Evolutionary conservation across 2,888 invertebrate species (phyloP).

Genomic region (Clunio marinus): DNA sequence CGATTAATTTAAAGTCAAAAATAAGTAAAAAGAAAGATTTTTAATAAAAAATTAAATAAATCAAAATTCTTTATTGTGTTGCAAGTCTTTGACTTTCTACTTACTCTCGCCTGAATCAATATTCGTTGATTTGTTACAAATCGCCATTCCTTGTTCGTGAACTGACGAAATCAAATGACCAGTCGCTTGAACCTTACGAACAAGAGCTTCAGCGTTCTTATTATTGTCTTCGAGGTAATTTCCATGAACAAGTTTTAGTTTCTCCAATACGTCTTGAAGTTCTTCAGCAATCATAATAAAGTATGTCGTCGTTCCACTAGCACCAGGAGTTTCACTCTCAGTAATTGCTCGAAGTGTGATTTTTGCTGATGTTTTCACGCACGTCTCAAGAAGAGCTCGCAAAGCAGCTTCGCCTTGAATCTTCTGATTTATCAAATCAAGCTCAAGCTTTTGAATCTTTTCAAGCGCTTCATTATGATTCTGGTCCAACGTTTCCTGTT

Average conservation of each 20-base stretch:
- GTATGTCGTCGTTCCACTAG: constrained; percentile 43
- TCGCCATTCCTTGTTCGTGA: constrained; percentile 69
- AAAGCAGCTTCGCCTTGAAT: constrained; percentile 45
- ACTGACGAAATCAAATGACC: constrained; percentile 58
- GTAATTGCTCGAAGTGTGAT: constrained; percentile 42
- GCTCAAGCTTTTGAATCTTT: constrained; percentile 44
- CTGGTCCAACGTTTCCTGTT: constrained; percentile 63
- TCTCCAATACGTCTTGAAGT: constrained; percentile 42
- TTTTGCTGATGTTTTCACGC: constrained; percentile 44
- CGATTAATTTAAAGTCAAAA: too few species aligned
- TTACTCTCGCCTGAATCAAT: constrained; percentile 62
- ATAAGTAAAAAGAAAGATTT: too few species aligned
- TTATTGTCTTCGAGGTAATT: constrained; percentile 47
- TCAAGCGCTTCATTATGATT: constrained; percentile 47
- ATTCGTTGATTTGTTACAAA: constrained; percentile 70
- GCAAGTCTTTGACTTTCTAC: too few species aligned
- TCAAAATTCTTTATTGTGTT: too few species aligned
- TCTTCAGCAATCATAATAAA: constrained; percentile 44
- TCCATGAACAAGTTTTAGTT: constrained; percentile 42
- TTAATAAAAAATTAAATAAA: neutral
- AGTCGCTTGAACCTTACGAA: constrained; percentile 43
- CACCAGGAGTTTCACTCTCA: constrained; percentile 43
- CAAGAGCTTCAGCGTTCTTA: constrained; percentile 43
- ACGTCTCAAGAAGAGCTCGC: constrained; percentile 43
- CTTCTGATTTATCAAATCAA: constrained; percentile 45